phyloP scores from a whole-genome alignment of 2,888 invertebrate species.

The Metallyticus violacea region DNA sequence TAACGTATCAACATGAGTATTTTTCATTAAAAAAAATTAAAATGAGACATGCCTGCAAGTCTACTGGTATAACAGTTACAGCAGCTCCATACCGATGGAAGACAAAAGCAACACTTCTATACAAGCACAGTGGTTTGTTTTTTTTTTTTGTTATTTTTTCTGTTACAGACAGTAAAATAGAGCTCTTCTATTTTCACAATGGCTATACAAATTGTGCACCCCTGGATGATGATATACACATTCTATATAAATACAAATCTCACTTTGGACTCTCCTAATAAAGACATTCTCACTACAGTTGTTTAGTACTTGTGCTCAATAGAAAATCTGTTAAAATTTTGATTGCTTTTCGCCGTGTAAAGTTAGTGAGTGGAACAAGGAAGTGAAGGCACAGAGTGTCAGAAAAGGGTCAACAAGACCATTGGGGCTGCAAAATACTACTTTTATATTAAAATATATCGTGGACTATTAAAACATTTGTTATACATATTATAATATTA shows the following conservation, averaged over 20 bases:
- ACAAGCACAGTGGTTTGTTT: slow-evolving; percentile 30
- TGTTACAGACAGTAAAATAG: slow-evolving; percentile 33
- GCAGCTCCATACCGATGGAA: slow-evolving; percentile 32
- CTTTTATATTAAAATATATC: slow-evolving; percentile 13
- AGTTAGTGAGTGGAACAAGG: slow-evolving; percentile 27
- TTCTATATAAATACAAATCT: slow-evolving; percentile 32
- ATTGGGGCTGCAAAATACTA: slow-evolving; percentile 23
- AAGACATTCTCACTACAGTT: slow-evolving; percentile 34
- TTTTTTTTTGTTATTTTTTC: neutral
- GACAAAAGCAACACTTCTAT: slow-evolving; percentile 33
- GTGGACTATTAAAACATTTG: neutral
- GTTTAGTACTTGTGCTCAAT: slow-evolving; percentile 33
- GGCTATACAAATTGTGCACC: slow-evolving; percentile 33
- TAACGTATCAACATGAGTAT: slow-evolving; percentile 28
- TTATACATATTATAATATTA: slow-evolving; percentile 12
- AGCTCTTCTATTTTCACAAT: slow-evolving; percentile 30
- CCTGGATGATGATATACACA: slow-evolving; percentile 23
- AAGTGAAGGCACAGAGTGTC: slow-evolving; percentile 34
- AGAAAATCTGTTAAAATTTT: slow-evolving; percentile 32
- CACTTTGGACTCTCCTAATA: slow-evolving; percentile 31
- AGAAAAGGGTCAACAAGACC: slow-evolving; percentile 24
- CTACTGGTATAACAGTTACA: slow-evolving; percentile 30
- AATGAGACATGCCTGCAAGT: slow-evolving; percentile 23
- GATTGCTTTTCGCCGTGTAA: slow-evolving; percentile 34
- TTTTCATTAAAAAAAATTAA: slow-evolving; percentile 15